phyloP scores from a whole-genome alignment of 2,113 vertebrate species.

The Rhegmatorhina hoffmannsi region DNA sequence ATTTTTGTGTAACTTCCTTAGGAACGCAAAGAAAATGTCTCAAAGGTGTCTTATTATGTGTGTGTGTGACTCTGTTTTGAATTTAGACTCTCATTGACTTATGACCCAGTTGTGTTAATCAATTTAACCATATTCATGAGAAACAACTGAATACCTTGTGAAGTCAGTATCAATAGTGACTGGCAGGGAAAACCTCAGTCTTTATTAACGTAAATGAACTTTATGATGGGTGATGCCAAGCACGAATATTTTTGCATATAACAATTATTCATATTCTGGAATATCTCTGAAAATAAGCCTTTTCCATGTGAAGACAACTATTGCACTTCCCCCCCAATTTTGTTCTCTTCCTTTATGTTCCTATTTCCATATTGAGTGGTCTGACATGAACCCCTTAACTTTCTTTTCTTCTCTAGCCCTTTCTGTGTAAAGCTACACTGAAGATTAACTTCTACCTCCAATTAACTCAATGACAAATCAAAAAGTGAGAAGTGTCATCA shows the following conservation, averaged over 20 bases:
- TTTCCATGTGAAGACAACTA: background rate
- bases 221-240: background rate
- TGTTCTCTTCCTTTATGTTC: background rate
- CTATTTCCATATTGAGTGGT: background rate
- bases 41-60: too few relatives aligned
- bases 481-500: background rate
- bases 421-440: background rate
- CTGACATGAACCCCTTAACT: background rate
- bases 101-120: background rate
- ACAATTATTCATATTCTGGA: background rate
- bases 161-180: background rate
- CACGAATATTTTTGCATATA: background rate
- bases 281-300: background rate
- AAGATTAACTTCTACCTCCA: background rate
- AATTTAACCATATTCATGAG: background rate
- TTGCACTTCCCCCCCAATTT: rapidly evolving
- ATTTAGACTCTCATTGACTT: background rate
- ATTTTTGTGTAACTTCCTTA: background rate
- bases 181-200: background rate
- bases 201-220: background rate
- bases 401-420: background rate
- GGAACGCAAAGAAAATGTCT: background rate
- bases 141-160: background rate
- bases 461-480: background rate
- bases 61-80: background rate